Evolutionary conservation across 1,140 invertebrate genomes (phyloP).

Genomic region (Charaxes varanes): DNA sequence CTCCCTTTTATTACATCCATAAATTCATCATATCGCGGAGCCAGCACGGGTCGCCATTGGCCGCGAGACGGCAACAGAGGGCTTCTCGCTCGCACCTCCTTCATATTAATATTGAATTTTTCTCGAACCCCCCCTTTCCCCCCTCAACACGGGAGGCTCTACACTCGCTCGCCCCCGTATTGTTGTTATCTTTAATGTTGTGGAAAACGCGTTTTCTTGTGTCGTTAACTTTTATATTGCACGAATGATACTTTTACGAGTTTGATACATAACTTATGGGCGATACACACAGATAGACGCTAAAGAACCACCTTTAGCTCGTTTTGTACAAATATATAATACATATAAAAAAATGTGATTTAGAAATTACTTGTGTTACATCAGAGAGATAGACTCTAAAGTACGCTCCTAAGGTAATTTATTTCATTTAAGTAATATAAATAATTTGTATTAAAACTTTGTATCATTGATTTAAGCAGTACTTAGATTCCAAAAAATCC

Average conservation of each 20-base stretch:
- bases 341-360: too few relatives aligned
- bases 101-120: slow-evolving; percentile 79
- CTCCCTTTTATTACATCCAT: slow-evolving; percentile 78
- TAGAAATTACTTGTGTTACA: too few relatives aligned
- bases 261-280: slow-evolving; percentile 66
- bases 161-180: slow-evolving; percentile 69
- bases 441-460: too few relatives aligned
- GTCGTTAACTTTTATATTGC: slow-evolving; percentile 75
- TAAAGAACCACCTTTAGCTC: too few relatives aligned
- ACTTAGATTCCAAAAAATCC: too few relatives aligned
- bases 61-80: slow-evolving; percentile 58
- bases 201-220: slow-evolving; percentile 74
- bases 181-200: slow-evolving; percentile 74
- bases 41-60: slow-evolving; percentile 71
- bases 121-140: slow-evolving; percentile 67
- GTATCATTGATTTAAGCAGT: too few relatives aligned
- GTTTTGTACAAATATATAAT: too few relatives aligned
- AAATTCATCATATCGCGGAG: slow-evolving; percentile 76
- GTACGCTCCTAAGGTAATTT: too few relatives aligned
- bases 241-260: slow-evolving; percentile 72
- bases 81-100: slow-evolving; percentile 73
- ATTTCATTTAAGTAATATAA: too few relatives aligned
- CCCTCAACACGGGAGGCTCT: slow-evolving; percentile 68
- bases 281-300: slow-evolving; percentile 13
- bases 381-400: too few relatives aligned